Percentiles rank a stretch among this genome's conserved stretches.
phyloP scores from a whole-genome alignment of 2,113 vertebrate genomes.

The Coregonus clupeaformis region DNA sequence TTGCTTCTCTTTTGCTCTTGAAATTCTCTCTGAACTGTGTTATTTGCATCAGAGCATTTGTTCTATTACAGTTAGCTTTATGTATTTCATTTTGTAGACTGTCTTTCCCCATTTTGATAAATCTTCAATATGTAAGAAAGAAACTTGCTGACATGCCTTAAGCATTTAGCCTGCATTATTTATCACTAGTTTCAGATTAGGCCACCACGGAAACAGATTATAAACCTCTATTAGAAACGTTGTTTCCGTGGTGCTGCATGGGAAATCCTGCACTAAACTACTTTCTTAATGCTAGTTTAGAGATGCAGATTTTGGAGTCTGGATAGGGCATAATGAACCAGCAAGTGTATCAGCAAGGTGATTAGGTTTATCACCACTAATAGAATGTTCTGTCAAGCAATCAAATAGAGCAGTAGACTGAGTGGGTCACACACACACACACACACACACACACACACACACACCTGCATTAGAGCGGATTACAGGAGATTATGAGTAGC shows the following conservation, averaged over 20 bases:
- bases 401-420: conserved; percentile 28
- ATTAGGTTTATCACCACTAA: conserved; percentile 21
- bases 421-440: conserved; percentile 1
- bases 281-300: background rate
- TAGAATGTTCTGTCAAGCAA: conserved; percentile 32
- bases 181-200: background rate
- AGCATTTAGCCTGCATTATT: background rate
- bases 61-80: background rate
- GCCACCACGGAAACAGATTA: too few species aligned
- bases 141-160: background rate
- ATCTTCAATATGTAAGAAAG: background rate
- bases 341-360: background rate
- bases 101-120: background rate
- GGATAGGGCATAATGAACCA: too few species aligned
- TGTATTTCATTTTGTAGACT: background rate
- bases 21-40: background rate
- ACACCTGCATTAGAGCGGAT: conserved; percentile 25
- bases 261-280: background rate
- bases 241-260: background rate
- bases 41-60: too few species aligned
- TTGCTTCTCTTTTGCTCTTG: background rate
- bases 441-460: conserved; percentile 1
- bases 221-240: too few species aligned
- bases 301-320: background rate
- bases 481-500: conserved; percentile 40